These are phyloP conservation scores for Stylophora pistillata DNA, from an alignment of 64 coral and sea anemone species.

Conservation along the genomic window DNA sequence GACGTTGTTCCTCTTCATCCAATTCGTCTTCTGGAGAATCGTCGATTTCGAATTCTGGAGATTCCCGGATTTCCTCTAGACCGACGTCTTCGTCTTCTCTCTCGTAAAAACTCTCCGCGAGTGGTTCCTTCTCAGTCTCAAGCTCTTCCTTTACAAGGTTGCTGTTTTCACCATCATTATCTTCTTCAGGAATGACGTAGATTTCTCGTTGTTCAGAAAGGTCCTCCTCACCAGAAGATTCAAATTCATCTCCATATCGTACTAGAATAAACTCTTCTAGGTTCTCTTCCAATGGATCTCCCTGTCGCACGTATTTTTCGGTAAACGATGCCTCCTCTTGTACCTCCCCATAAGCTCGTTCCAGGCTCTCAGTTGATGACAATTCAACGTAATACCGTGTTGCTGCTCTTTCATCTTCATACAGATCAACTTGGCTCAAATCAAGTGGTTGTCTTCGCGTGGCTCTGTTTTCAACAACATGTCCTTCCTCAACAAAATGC, in stretches of 20 bases:
- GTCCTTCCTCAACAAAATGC: neutral
- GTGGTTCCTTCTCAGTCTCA: slow-evolving; percentile 40
- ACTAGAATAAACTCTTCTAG: slow-evolving; percentile 91
- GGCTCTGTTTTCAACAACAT: neutral
- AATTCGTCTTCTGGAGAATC: slow-evolving; percentile 39
- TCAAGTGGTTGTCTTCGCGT: slow-evolving; percentile 8
- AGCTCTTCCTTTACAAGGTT: slow-evolving; percentile 3
- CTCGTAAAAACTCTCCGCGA: slow-evolving; percentile 7
- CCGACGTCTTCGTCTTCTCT: slow-evolving; percentile 47
- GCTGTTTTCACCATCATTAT: slow-evolving; percentile 47
- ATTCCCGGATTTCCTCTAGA: slow-evolving; percentile 67
- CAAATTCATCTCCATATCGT: slow-evolving; percentile 74
- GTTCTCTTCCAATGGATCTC: slow-evolving; percentile 85
- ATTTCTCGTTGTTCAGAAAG: slow-evolving; percentile 85
- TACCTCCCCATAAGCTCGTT: slow-evolving; percentile 65
- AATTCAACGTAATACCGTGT: slow-evolving; percentile 86
- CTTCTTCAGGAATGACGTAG: slow-evolving; percentile 92
- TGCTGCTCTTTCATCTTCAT: slow-evolving; percentile 61
- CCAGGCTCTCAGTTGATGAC: slow-evolving; percentile 82
- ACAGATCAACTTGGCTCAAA: slow-evolving; percentile 66
- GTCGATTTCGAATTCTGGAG: slow-evolving; percentile 55
- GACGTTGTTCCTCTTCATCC: slow-evolving; percentile 63
- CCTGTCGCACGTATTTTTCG: slow-evolving; percentile 78
- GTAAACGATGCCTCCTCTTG: slow-evolving; percentile 60
- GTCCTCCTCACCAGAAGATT: slow-evolving; percentile 78